phyloP scores from a whole-genome alignment of 2,888 invertebrate species.

The Lithophane socia region DNA sequence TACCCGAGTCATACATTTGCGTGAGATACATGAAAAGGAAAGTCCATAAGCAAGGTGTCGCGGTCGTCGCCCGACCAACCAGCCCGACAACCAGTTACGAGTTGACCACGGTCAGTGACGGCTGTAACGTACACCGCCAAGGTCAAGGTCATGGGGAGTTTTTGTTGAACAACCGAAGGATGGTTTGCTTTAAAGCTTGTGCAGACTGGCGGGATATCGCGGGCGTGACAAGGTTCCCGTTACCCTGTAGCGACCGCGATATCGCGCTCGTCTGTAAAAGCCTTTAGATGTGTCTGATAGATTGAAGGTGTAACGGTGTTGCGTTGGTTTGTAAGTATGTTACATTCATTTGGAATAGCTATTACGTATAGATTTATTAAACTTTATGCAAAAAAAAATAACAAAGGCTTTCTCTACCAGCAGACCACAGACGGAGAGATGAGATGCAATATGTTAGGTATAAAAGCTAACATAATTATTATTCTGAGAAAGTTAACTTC shows the following conservation, averaged over 20 bases:
- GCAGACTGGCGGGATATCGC: too few relatives aligned
- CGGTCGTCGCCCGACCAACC: slow-evolving; percentile 68
- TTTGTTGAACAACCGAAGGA: slow-evolving; percentile 25
- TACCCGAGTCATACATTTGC: slow-evolving; percentile 12
- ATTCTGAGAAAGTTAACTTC: too few relatives aligned
- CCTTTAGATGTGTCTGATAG: not conserved
- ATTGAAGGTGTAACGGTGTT: not conserved
- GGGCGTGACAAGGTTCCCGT: too few relatives aligned
- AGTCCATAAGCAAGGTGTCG: slow-evolving; percentile 55
- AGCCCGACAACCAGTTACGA: slow-evolving; percentile 74
- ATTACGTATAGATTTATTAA: too few relatives aligned
- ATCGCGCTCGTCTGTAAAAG: too few relatives aligned
- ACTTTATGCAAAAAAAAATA: too few relatives aligned
- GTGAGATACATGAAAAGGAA: slow-evolving; percentile 61
- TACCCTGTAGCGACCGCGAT: too few relatives aligned
- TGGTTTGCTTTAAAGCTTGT: not conserved
- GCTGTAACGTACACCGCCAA: slow-evolving; percentile 59
- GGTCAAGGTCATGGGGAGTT: slow-evolving; percentile 54
- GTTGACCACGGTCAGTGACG: slow-evolving; percentile 75
- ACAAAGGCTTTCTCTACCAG: too few relatives aligned
- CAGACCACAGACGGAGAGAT: too few relatives aligned
- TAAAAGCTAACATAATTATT: too few relatives aligned
- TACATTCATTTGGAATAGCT: too few relatives aligned
- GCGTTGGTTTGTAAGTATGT: not conserved
- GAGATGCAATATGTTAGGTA: too few relatives aligned